These are phyloP conservation scores for Papilio dardanus DNA, from an alignment of 1,140 invertebrate species.

Conservation along the genomic window DNA sequence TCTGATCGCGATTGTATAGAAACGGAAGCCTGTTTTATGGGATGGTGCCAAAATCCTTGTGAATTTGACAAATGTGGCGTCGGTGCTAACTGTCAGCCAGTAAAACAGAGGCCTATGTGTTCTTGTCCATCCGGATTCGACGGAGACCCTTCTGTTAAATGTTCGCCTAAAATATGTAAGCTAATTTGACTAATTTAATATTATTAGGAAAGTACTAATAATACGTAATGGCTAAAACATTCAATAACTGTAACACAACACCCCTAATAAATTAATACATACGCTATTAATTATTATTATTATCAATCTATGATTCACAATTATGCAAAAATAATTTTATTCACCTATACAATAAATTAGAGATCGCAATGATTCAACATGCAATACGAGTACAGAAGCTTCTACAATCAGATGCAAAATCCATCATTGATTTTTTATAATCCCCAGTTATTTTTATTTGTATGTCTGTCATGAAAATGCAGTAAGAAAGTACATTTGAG, in stretches of 20 bases:
- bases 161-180: slow-evolving; percentile 89
- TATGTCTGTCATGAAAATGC: no score
- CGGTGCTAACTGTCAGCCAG: slow-evolving; percentile 87
- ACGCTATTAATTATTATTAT: no score
- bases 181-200: slow-evolving; percentile 47
- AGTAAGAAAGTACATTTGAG: no score
- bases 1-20: slow-evolving; percentile 89
- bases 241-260: not conserved
- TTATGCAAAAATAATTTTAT: no score
- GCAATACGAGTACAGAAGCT: no score
- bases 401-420: no score
- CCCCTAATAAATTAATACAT: no score
- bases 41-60: slow-evolving; percentile 88
- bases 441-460: no score
- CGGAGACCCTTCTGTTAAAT: slow-evolving; percentile 89
- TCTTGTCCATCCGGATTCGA: slow-evolving; percentile 88
- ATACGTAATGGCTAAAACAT: not conserved
- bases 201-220: slow-evolving; percentile 19
- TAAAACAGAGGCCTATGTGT: slow-evolving; percentile 90
- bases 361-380: no score
- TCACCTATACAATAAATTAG: no score
- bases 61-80: slow-evolving; percentile 88
- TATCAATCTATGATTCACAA: not conserved
- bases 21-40: slow-evolving; percentile 89
- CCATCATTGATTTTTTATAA: no score